Evolutionary conservation across 1,140 invertebrate species (phyloP).

Genomic region (Drosophila persimilis): DNA sequence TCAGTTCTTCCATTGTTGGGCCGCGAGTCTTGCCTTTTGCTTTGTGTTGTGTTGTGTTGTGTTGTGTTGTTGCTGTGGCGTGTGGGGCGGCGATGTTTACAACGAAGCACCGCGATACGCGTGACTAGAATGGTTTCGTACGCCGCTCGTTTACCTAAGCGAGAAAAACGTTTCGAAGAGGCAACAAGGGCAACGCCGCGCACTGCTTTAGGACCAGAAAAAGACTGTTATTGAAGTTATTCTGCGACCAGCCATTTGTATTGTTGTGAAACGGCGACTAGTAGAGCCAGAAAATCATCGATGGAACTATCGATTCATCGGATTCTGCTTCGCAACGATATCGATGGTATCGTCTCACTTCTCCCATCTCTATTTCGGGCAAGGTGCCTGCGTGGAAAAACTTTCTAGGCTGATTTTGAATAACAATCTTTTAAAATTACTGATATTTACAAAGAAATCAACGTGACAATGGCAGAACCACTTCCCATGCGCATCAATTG

Average conservation of each 20-base stretch:
- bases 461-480: slow-evolving; percentile 78
- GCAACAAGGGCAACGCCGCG: slow-evolving; percentile 9
- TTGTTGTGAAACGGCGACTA: too few relatives aligned
- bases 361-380: slow-evolving; percentile 44
- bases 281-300: too few relatives aligned
- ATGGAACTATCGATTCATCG: too few relatives aligned
- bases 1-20: slow-evolving; percentile 77
- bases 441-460: slow-evolving; percentile 5
- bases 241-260: slow-evolving; percentile 13
- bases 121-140: slow-evolving; percentile 65
- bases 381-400: slow-evolving; percentile 72
- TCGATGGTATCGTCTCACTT: slow-evolving; percentile 5
- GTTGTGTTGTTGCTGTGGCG: slow-evolving; percentile 27
- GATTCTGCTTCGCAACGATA: background rate
- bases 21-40: slow-evolving; percentile 20
- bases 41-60: slow-evolving; percentile 26
- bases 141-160: slow-evolving; percentile 10
- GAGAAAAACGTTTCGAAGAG: slow-evolving; percentile 15
- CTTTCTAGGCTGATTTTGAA: slow-evolving; percentile 15
- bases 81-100: slow-evolving; percentile 14
- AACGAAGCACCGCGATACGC: slow-evolving; percentile 36
- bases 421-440: background rate
- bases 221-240: slow-evolving; percentile 34
- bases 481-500: slow-evolving; percentile 83
- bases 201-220: slow-evolving; percentile 52